Base-by-base conservation (phyloP, 2,113 vertebrate species). In the Stegostoma tigrinum region DNA sequence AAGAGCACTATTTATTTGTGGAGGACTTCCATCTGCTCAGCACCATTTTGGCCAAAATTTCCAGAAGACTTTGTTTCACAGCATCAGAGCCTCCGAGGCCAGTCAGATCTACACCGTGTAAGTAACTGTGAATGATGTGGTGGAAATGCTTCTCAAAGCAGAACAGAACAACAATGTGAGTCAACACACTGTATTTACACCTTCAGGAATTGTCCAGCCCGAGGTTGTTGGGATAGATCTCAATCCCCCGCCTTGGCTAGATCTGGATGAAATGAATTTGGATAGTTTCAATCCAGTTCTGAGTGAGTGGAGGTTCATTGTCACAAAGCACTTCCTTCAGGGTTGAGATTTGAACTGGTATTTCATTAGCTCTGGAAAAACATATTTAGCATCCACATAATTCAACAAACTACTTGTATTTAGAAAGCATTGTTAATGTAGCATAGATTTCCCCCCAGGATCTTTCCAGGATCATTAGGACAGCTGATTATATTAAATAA, bases 61-160 rank as follows among this genome's bases (percentile, higher is more conserved):
- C 98, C 8, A 97, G 98, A 45, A 97, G 98, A 86, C 95, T 99
- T 52, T 99, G 98, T 95, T 96, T 98, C 96, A 97, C 98, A 0
- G 97, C 98, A 14, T 98, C 98, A 0, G 98, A 99, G 70, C 98
- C 98, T 0, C 98, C 98, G 0, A 97, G 96, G 0, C 98, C 98
- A 1, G 95, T 97, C 96, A 98, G 96, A 96, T 96, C 96, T 0
- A 52, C 67, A 14, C 96, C 96, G 19, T 97, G 98, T 98, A 95
- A 96, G 96, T 94, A 96, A 78, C 70, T 52, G 19, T 94, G 21
- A 30, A 93, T 30, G 64, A 15, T 70, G 67, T 8, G 10, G 93
- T 45, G 42, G 42, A 45, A 72, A 52, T 3, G 15, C 94, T 66
- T 93, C 19, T 38, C 94, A 48, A 70, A 70, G 67, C 89, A 48